A percentile compares a stretch with the other conserved stretches of the same genome.
phyloP scores from a whole-genome alignment of 2,888 invertebrate genomes.

The Melolontha melolontha region DNA sequence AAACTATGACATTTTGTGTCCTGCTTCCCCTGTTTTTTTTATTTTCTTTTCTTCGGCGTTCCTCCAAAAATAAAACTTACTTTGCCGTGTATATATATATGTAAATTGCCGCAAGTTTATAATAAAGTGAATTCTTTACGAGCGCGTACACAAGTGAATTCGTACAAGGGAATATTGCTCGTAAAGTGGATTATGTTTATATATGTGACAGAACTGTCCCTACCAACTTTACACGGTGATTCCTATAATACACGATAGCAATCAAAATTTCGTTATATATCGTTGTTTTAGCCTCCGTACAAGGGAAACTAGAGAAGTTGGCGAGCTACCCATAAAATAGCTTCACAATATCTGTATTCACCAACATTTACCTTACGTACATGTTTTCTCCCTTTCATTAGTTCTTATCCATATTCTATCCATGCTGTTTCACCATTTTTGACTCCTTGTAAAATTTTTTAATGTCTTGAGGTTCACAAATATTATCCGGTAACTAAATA shows the following conservation, averaged over 20 bases:
- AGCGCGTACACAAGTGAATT: slow-evolving; percentile 29
- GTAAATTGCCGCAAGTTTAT: slow-evolving; percentile 36
- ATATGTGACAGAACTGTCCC: slow-evolving; percentile 33
- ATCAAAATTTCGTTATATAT: slow-evolving; percentile 4
- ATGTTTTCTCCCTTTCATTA: too few species aligned
- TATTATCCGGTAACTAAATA: too few species aligned
- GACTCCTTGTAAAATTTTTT: too few species aligned
- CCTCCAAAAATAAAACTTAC: slow-evolving; percentile 29
- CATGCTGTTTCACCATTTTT: too few species aligned
- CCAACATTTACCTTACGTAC: too few species aligned
- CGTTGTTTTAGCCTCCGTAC: neutral
- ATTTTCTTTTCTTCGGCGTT: neutral
- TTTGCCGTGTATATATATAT: slow-evolving; percentile 17
- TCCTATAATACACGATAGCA: slow-evolving; percentile 18
- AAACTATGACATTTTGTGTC: slow-evolving; percentile 35
- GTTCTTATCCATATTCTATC: too few species aligned
- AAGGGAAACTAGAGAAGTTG: too few species aligned
- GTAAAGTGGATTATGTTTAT: slow-evolving; percentile 34
- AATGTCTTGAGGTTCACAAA: too few species aligned
- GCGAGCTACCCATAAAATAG: too few species aligned
- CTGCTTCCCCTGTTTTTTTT: slow-evolving; percentile 9
- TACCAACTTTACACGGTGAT: slow-evolving; percentile 24
- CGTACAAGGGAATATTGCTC: slow-evolving; percentile 13
- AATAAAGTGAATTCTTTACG: slow-evolving; percentile 38
- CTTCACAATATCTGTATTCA: too few species aligned